Evolutionary conservation across 2,113 vertebrate genomes (phyloP).

Genomic region (Athene cunicularia): DNA sequence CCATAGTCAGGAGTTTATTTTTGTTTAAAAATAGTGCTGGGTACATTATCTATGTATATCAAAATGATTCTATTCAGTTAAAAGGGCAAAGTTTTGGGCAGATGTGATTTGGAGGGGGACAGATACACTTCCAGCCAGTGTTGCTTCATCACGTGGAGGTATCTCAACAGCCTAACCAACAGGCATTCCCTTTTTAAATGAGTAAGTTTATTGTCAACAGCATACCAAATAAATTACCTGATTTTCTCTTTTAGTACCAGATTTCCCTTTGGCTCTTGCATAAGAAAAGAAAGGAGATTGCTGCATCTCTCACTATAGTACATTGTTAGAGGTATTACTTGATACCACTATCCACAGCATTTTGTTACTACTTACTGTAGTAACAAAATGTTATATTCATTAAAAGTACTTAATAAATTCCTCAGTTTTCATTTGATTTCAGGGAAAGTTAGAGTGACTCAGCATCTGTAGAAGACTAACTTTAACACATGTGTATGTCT

Average conservation of each 20-base stretch:
- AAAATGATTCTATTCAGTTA: background rate
- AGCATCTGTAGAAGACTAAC: background rate
- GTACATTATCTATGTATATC: background rate
- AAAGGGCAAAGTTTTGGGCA: background rate
- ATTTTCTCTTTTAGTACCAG: background rate
- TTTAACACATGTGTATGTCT: accelerated
- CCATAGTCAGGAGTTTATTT: background rate
- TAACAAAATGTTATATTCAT: background rate
- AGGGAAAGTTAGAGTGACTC: background rate
- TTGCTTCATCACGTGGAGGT: background rate
- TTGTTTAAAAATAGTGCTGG: background rate
- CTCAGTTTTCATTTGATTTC: background rate
- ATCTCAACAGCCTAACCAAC: background rate
- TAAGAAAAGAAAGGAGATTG: background rate
- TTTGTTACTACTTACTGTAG: background rate
- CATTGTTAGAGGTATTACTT: background rate
- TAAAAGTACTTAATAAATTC: background rate
- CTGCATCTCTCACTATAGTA: background rate
- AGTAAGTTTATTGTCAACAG: background rate
- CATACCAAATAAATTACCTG: background rate
- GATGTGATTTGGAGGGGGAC: accelerated
- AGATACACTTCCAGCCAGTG: accelerated
- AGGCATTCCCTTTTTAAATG: background rate
- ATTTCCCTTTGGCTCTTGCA: background rate
- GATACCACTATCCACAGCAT: accelerated